phyloP scores from a whole-genome alignment of 2,888 invertebrate genomes.

The Thera obeliscata region DNA sequence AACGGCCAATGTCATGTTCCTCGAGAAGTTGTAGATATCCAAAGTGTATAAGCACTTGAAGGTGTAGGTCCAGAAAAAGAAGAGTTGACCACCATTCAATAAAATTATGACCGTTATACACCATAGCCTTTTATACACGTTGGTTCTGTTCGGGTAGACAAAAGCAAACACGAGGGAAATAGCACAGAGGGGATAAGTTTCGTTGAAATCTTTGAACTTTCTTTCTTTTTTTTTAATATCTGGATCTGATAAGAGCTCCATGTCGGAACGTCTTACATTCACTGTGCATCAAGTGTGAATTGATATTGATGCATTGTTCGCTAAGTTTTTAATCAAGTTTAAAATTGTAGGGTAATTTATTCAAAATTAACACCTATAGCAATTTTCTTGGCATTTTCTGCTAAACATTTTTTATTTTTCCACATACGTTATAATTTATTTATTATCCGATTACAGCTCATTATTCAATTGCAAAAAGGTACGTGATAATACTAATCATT shows the following conservation, averaged over 20 bases:
- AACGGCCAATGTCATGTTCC: conserved; percentile 61
- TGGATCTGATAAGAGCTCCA: conserved; percentile 38
- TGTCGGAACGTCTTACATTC: conserved; percentile 19
- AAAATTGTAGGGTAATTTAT: conserved; percentile 5
- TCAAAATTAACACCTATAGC: conserved; percentile 3
- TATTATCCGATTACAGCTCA: neutral
- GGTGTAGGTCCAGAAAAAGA: conserved; percentile 62
- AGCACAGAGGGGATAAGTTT: conserved; percentile 61
- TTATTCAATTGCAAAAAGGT: neutral
- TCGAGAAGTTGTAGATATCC: conserved; percentile 62
- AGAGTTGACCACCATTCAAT: conserved; percentile 53
- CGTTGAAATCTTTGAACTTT: conserved; percentile 61
- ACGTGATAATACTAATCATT: too few relatives aligned
- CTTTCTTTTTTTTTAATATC: conserved; percentile 22
- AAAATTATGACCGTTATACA: conserved; percentile 45
- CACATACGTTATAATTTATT: neutral
- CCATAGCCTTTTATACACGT: conserved; percentile 44
- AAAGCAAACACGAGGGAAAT: conserved; percentile 61
- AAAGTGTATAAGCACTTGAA: conserved; percentile 52
- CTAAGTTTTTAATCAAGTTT: neutral
- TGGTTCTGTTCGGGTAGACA: conserved; percentile 63
- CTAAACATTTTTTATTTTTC: conserved; percentile 7
- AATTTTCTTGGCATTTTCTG: conserved; percentile 9
- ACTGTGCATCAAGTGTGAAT: neutral
- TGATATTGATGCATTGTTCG: neutral